Percentiles rank a stretch among this genome's conserved stretches.
These are phyloP conservation scores for Sporophila hypoxantha DNA, from an alignment of 2,113 vertebrate genomes.

Conservation along the genomic window DNA sequence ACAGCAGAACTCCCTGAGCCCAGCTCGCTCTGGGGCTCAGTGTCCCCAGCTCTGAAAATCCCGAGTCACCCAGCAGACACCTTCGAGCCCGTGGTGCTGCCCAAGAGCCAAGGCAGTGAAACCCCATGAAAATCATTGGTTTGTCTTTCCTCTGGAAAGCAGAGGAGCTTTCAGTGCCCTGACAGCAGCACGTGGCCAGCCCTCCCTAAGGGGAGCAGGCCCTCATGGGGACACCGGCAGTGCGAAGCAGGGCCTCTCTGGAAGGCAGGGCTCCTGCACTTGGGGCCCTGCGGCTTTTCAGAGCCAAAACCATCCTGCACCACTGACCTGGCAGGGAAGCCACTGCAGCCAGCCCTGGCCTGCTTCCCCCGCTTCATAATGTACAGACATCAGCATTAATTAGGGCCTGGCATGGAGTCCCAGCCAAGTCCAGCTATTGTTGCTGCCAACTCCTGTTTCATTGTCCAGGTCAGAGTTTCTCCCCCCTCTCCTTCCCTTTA, in stretches of 20 bases:
- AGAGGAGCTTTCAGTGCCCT: background rate
- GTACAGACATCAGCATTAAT: constrained; percentile 28
- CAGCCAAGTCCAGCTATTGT: constrained; percentile 13
- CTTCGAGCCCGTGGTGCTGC: background rate
- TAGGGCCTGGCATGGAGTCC: background rate
- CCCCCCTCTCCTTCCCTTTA: background rate
- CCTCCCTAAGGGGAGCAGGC: background rate
- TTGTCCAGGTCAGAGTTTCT: constrained; percentile 8
- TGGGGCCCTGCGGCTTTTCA: background rate
- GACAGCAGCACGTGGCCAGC: too few species aligned
- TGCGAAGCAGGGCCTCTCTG: background rate
- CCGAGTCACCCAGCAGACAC: background rate
- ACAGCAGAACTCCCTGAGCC: background rate
- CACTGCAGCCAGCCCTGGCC: background rate
- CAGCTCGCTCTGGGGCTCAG: background rate
- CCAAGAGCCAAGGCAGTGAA: background rate
- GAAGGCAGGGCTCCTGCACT: background rate
- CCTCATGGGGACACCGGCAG: background rate
- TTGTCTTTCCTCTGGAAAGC: background rate
- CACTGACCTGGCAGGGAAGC: background rate
- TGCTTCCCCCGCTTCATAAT: background rate
- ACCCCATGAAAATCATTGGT: background rate
- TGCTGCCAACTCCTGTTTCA: constrained; percentile 38
- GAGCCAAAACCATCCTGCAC: background rate
- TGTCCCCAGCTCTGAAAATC: background rate